Evolutionary conservation across 2,797 vertebrate genomes (phyloP).

Genomic region (Hozukius guyotensis): DNA sequence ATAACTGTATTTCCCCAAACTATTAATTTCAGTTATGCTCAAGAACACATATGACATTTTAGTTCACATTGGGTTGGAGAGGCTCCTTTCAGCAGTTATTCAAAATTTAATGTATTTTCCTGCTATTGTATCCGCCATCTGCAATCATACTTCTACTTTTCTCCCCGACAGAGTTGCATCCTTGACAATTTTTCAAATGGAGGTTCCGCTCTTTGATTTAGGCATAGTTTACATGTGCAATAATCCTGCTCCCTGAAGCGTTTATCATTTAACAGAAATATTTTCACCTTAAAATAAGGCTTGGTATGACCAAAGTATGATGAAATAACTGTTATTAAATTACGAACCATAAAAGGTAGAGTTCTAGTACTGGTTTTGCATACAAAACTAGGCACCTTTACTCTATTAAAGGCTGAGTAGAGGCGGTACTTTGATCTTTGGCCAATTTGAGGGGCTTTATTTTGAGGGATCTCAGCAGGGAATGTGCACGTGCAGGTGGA

Average conservation of each 20-base stretch:
- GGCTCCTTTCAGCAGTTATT: constrained; percentile 41
- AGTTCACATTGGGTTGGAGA: constrained; percentile 9
- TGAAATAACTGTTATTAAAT: constrained; percentile 14
- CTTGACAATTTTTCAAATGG: background rate
- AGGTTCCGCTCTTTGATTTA: constrained; percentile 17
- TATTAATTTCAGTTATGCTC: background rate
- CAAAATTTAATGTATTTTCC: constrained; percentile 56
- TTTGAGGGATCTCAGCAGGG: constrained; percentile 27
- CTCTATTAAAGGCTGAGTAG: constrained; percentile 8
- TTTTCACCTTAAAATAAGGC: background rate
- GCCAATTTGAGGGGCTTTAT: constrained; percentile 35
- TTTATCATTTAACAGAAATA: background rate
- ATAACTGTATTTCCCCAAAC: background rate
- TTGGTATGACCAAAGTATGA: constrained; percentile 2
- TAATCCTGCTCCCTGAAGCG: constrained; percentile 1
- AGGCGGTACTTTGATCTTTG: constrained; percentile 36
- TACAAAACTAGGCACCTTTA: background rate
- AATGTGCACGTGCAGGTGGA: constrained; percentile 39
- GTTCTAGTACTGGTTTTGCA: background rate
- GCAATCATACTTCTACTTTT: constrained; percentile 32
- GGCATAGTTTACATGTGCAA: background rate
- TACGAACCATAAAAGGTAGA: background rate
- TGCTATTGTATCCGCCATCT: constrained; percentile 37
- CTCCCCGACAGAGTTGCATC: constrained; percentile 7
- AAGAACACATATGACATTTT: background rate